Evolutionary conservation across 2,797 vertebrate species (phyloP), one percentile per base, ranked within the genome.

Genomic region (Manis crassicaudata): DNA sequence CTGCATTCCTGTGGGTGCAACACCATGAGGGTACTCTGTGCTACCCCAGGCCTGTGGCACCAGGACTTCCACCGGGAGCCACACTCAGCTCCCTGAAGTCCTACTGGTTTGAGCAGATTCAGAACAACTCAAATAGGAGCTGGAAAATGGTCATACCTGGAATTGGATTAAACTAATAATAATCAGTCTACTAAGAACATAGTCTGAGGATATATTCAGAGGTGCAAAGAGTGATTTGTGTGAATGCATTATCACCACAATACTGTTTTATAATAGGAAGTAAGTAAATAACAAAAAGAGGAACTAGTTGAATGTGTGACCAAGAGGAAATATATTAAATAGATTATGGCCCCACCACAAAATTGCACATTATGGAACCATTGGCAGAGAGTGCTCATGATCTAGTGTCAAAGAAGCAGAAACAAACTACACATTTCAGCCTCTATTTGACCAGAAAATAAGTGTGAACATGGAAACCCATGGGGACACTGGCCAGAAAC

Each of bases 341-440:
- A 73, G 52, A 70, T n/a, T 37, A 75, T 0, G 76, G 40, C 14
- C 12, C 23, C 10, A 16, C 67, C 50, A 54, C 17, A 10, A 75
- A 68, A 56, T 10, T 32, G 58, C 29, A 23, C 56, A 29, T 63
- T 82, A 37, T 23, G 12, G 14, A 37, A 18, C 58, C 37, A n/a
- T 25, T 40, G 46, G 72, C 25, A 17, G 11, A 52, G 68, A 60
- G 68, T 20, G 62, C 52, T 52, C 43, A 8, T 56, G n/a, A 27
- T 13, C 13, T 0, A 27, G 62, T 2, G 7, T n/a, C 11, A 10
- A 25, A 62, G 11, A 20, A 40, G 70, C 27, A 50, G 68, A 67
- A 37, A 43, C 8, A 46, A 56, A 58, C 3, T 6, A 18, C 0
- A 10, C 4, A 4, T 6, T 21, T 0, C 6, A 35, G 60, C 13